These are phyloP conservation scores for Noturus placidus DNA, from an alignment of 2,113 vertebrate genomes.

Conservation along the genomic window DNA sequence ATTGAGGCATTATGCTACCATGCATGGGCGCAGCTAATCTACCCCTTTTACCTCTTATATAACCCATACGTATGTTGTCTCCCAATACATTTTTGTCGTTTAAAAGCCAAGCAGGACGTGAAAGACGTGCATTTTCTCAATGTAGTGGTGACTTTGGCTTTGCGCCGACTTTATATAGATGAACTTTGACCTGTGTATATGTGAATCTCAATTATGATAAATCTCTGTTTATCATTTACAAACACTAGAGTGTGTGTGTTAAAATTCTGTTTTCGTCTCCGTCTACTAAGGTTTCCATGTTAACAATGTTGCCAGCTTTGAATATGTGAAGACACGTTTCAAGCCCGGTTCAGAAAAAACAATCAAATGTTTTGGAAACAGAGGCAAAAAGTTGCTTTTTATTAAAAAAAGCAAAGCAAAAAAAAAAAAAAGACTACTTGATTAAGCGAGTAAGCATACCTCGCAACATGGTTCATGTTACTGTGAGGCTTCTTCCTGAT, in stretches of 20 bases:
- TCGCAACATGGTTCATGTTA: not conserved
- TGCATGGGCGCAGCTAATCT: not conserved
- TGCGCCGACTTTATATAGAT: not conserved
- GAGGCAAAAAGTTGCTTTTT: not conserved
- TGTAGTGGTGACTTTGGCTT: not conserved
- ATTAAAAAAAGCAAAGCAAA: not conserved
- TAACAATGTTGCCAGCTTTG: not conserved
- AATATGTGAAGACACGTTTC: not conserved
- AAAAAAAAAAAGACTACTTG: not conserved
- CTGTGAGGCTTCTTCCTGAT: slow-evolving; percentile 13
- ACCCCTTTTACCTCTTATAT: not conserved
- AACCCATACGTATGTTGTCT: not conserved
- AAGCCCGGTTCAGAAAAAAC: not conserved
- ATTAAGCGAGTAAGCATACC: not conserved
- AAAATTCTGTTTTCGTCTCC: not conserved
- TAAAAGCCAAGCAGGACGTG: too few species aligned
- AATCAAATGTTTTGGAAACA: slow-evolving; percentile 9
- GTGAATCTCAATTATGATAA: too few species aligned
- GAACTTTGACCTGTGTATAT: not conserved
- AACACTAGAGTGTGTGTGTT: not conserved
- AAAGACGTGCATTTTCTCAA: not conserved
- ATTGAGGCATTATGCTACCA: not conserved
- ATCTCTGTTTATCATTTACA: not conserved
- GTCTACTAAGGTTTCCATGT: not conserved
- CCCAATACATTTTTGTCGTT: not conserved